Evolutionary conservation across 2,888 invertebrate genomes (phyloP), one percentile per base, ranked within the genome.

Genomic region (Mesorhabditis belari): DNA sequence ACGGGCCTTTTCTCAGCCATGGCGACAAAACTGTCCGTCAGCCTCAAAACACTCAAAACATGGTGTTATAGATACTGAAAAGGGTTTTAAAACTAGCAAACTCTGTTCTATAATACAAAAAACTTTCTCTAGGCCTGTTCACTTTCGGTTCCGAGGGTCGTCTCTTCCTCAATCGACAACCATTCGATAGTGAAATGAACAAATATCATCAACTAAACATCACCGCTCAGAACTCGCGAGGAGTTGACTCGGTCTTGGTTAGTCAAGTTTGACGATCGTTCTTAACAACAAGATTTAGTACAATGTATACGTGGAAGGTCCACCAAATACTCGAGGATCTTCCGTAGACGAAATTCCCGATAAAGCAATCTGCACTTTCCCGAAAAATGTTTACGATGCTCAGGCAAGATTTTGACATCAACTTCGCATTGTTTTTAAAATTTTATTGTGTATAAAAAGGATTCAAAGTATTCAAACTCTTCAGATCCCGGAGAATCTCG

Each of bases 151-250:
- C 65, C 5, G 60, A 60, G 4, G 77, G 77, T 12, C 44, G 60
- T 6, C 26, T 77, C 3, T 28, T 55, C 4, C 63, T 77, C 27
- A 60, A 67, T 0, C 52, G 77, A 4, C 50, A 60, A 17, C 76
- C 77, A 2, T 24, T 64, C 25, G 63, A 64, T 5, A 53, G 55
- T 9, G 77, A 77, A 57, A 57, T 63, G 2, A 70, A 70, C 49
- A 60, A 61, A 17, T 58, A 69, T 35, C 68, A 74, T 57, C 53
- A 59, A 27, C 52, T 78, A 57, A 71, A 66, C 58, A 66, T 77
- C 24, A 75, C 69, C 2, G 77, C 77, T 2, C 61, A 65, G 24
- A 66, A 72, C 56, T 65, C 69, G 6, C 62, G 62, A 19, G 70
- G 70, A 49, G 50, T 29, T 0, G 70, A 74, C 59, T 63, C 54